Percentiles rank a stretch among this genome's conserved stretches.
These are phyloP conservation scores for Strigamia transsilvanica DNA, from an alignment of 2,888 invertebrate genomes.

Conservation along the genomic window DNA sequence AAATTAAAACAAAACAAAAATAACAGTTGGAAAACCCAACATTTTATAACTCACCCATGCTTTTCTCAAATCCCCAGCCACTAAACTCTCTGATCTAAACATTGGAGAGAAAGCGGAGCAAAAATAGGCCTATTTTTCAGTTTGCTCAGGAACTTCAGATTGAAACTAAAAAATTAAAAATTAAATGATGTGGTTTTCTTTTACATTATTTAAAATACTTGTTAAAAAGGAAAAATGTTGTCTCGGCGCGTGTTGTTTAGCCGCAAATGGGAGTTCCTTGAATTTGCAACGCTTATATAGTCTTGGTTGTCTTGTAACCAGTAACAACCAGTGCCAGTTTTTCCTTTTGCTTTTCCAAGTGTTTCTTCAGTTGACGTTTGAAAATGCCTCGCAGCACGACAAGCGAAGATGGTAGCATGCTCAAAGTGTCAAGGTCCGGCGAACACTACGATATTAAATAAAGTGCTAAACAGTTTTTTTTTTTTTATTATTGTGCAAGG, in stretches of 20 bases:
- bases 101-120: background rate
- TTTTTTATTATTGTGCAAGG: too few relatives aligned
- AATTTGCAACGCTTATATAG: background rate
- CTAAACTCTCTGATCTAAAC: background rate
- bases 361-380: conserved; percentile 1
- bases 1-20: background rate
- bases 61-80: background rate
- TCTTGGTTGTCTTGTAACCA: background rate
- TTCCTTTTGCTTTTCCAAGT: background rate
- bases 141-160: background rate
- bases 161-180: background rate
- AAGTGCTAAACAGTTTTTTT: background rate
- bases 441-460: background rate
- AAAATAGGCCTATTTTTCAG: background rate
- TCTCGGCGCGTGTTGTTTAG: background rate
- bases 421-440: background rate
- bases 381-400: conserved; percentile 7
- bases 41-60: too few relatives aligned
- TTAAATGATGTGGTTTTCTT: background rate
- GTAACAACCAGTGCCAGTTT: conserved; percentile 24
- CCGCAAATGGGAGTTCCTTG: background rate
- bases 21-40: too few relatives aligned
- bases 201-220: background rate
- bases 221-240: background rate
- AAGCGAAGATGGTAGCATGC: background rate